A percentile compares a stretch with the other conserved stretches of the same genome.
Conservation (phyloP, 2,888 invertebrate species). For the Syritta pipiens region DNA sequence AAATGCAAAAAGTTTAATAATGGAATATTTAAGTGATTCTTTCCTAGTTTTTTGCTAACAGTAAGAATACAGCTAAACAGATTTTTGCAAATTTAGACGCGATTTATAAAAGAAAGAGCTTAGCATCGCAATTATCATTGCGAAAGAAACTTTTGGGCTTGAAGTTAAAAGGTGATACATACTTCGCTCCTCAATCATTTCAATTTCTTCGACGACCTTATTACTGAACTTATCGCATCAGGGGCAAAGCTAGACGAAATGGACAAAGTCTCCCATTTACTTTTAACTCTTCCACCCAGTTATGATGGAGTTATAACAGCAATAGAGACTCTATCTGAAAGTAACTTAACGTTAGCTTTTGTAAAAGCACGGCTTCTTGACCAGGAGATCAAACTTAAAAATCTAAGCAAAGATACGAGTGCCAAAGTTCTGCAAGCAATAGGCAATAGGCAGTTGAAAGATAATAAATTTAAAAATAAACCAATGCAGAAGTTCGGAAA, state of each 20-base stretch:
- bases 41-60: background rate
- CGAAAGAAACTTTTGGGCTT: background rate
- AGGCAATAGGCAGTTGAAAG: slow-evolving; percentile 1
- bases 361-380: slow-evolving; percentile 73
- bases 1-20: slow-evolving; percentile 6
- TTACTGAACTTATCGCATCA: slow-evolving; percentile 72
- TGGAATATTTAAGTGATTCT: slow-evolving; percentile 10
- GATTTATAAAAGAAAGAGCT: background rate
- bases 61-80: background rate
- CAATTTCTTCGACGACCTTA: background rate
- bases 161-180: background rate
- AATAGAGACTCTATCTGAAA: slow-evolving; percentile 74
- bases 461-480: background rate
- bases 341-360: slow-evolving; percentile 73
- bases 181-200: background rate
- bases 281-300: slow-evolving; percentile 73
- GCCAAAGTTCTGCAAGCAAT: slow-evolving; percentile 72
- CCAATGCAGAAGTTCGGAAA: background rate
- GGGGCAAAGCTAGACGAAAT: slow-evolving; percentile 75
- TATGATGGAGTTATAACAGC: slow-evolving; percentile 76
- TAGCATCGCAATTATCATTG: background rate
- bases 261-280: slow-evolving; percentile 74
- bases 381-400: slow-evolving; percentile 59
- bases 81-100: background rate
- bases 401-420: slow-evolving; percentile 70